These are phyloP conservation scores for Chrysopa pallens DNA, from an alignment of 1,140 invertebrate species.

Conservation along the genomic window DNA sequence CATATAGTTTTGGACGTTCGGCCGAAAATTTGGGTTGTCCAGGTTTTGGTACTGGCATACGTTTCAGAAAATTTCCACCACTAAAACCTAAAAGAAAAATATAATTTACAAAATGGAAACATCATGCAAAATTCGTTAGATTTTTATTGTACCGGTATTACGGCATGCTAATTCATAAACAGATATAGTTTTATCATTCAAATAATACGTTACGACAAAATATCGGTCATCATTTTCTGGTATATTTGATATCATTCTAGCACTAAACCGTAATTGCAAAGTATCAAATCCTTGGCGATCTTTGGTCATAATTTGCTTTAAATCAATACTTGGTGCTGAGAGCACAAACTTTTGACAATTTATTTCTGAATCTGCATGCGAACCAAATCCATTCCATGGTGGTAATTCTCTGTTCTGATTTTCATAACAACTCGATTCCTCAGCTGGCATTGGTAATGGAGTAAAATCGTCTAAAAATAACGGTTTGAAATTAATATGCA, in stretches of 20 bases:
- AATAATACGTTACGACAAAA: slow-evolving; percentile 67
- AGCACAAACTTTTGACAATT: slow-evolving; percentile 64
- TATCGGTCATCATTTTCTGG: slow-evolving; percentile 44
- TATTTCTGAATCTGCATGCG: slow-evolving; percentile 69
- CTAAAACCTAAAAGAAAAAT: slow-evolving; percentile 25
- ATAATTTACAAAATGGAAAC: neutral
- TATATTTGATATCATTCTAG: slow-evolving; percentile 50
- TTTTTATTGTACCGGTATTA: slow-evolving; percentile 46
- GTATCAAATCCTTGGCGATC: slow-evolving; percentile 59
- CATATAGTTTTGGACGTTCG: slow-evolving; percentile 51
- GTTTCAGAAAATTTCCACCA: slow-evolving; percentile 50
- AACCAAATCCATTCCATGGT: slow-evolving; percentile 78
- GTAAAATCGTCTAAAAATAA: slow-evolving; percentile 37
- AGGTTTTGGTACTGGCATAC: slow-evolving; percentile 48
- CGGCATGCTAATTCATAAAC: slow-evolving; percentile 56
- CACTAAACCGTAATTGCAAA: slow-evolving; percentile 60
- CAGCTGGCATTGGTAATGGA: slow-evolving; percentile 27
- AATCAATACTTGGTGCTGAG: slow-evolving; percentile 54
- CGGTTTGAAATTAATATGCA: no score
- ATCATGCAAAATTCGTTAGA: neutral
- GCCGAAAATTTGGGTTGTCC: slow-evolving; percentile 47
- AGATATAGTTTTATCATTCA: slow-evolving; percentile 67
- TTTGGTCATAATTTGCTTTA: slow-evolving; percentile 62
- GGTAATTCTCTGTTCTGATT: slow-evolving; percentile 35
- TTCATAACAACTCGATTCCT: slow-evolving; percentile 21